Percentiles rank a stretch among this genome's conserved stretches.
Evolutionary conservation across 2,888 invertebrate species (phyloP).

Genomic region (Caenorhabditis becei): DNA sequence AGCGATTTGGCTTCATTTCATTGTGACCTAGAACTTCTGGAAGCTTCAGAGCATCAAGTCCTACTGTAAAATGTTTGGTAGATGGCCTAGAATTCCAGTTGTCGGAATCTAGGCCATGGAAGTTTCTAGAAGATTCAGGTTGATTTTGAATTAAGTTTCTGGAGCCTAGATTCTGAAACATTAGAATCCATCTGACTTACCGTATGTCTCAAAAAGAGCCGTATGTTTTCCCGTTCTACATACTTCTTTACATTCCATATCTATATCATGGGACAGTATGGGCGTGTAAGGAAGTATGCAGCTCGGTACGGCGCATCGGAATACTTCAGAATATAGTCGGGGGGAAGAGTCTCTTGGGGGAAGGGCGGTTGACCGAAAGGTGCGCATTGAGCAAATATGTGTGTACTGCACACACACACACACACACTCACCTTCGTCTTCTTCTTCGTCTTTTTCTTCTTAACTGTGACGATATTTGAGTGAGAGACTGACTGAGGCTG

Average conservation of each 20-base stretch:
- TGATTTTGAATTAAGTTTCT: too few relatives aligned
- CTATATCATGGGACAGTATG: conserved; percentile 59
- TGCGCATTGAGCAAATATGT: conserved; percentile 56
- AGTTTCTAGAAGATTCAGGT: too few relatives aligned
- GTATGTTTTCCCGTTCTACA: conserved; percentile 64
- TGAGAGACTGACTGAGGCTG: conserved; percentile 20
- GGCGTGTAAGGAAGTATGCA: conserved; percentile 75
- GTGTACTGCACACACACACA: conserved; percentile 17
- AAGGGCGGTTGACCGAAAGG: conserved; percentile 45
- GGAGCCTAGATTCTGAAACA: neutral
- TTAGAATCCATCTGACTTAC: neutral
- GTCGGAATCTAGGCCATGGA: too few relatives aligned
- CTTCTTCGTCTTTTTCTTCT: too few relatives aligned
- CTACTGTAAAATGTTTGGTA: too few relatives aligned
- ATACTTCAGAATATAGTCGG: neutral
- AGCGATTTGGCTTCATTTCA: too few relatives aligned
- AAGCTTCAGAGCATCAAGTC: too few relatives aligned
- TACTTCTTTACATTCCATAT: conserved; percentile 79
- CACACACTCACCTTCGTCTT: conserved; percentile 9
- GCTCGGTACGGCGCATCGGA: conserved; percentile 41
- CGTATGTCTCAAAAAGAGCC: neutral
- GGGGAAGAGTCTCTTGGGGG: neutral
- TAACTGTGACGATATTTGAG: conserved; percentile 16
- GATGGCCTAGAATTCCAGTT: too few relatives aligned
- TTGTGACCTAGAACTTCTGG: too few relatives aligned